Evolutionary conservation across 2,888 invertebrate species (phyloP), one percentile per base, ranked within the genome.

Genomic region (Neoitamus cyanurus): DNA sequence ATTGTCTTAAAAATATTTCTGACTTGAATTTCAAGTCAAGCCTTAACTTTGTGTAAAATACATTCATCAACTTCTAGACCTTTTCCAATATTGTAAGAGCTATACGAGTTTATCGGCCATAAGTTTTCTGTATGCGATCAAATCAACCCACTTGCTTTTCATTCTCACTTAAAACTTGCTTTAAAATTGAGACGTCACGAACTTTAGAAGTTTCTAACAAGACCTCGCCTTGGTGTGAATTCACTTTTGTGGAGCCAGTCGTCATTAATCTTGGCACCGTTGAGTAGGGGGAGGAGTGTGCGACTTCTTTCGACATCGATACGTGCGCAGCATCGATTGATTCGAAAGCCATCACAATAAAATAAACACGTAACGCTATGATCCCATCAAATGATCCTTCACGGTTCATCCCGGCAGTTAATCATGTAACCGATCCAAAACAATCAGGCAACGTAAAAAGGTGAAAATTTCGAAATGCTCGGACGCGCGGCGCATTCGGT

Each of bases 381-480:
- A 83, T 75, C 84, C 85, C 68, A 84, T 72, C 80, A 82, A 72
- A 25, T 46, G 58, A 77, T 73, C 72, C 58, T 83, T 83, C 83
- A 73, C 58, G 68, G 73, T 75, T 46, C 84, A 84, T 75, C 84
- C 84, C 75, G 37, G 25, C 83, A 83, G 68, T 84, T 86, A 86
- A 84, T 86, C 84, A 83, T 85, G 85, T 85, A 85, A 85, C 82
- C 77, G 84, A 85, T 86, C 83, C 84, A 83, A 86, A 86, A 83
- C 83, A 86, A 58, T 70, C 34, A 30, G 7, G 15, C 68, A 73
- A 20, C 42, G 58, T 69, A 80, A 70, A 83, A 85, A 78, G 69
- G 80, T 36, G 78, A 83, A 83, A 58, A 83, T 85, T 77, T 46
- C 37, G 58, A 75, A 82, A 70, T 69, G 69, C 13, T 36, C 69